Base-by-base conservation (phyloP, 2,888 invertebrate genomes). In the Linnaemya tessellans region DNA sequence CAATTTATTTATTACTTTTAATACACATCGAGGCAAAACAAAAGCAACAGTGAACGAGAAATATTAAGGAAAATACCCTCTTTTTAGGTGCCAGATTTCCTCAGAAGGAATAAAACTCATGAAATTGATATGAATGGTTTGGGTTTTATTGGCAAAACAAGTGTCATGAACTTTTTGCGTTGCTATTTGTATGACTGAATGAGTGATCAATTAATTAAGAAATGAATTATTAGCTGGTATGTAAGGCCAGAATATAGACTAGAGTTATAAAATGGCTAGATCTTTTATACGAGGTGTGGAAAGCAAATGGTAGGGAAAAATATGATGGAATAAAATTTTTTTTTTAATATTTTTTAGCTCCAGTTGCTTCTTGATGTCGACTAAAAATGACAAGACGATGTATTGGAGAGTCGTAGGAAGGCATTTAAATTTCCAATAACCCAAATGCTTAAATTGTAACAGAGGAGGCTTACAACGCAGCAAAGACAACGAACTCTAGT, bases 1-100 rank as follows among this genome's bases (percentile, higher is more conserved):
- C 86, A 86, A 87, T 84, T 86, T 84, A 84, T 84, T 84, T 84
- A 84, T 80, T 80, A 62, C 68, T 78, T 78, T 83, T 83, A 65
- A 83, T 78, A 71, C 62, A 25, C 58, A 58, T 38, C 7, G 30
- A 1, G 9, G 38, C 20, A 43, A 22, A 62, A 41, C 30, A 30
- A 30, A 30, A 62, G 35, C 43, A 2, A 54, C n/a, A 62, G 43
- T 1, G n/a, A 35, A 80, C n/a, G 1, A 30, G 0, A 15, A 67
- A 67, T 30, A 46, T 56, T 54, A 3, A 64, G 13, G 4, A 11
- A 56, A 75, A 75, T 43, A 18, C 9, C 3, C 30, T n/a, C 11
- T 41, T 41, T 41, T 41, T 51, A 64, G 51, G 54, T 75, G 64
- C 64, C 41, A 75, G 11, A 49, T 60, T 68, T 60, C 35, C 58